Percentiles rank a stretch among this genome's conserved stretches.
phyloP scores from a whole-genome alignment of 2,797 vertebrate species.

The Eurystomus glaucurus region DNA sequence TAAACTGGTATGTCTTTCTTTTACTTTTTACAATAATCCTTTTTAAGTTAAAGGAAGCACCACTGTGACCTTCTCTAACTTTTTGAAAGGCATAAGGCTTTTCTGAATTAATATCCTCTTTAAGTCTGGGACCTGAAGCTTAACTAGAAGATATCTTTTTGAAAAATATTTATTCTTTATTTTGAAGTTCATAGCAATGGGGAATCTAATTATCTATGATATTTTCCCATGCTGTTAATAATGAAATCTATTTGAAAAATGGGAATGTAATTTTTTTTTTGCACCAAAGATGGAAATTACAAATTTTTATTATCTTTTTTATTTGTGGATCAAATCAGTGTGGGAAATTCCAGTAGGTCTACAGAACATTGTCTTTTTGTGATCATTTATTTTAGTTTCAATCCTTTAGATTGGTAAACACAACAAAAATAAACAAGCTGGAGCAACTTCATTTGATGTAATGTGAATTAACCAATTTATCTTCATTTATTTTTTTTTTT shows the following conservation, averaged over 20 bases:
- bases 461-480: not conserved
- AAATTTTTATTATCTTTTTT: not conserved
- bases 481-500: not conserved
- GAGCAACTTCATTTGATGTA: not conserved
- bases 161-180: not conserved
- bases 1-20: rapidly evolving
- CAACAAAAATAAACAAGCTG: not conserved
- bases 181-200: not conserved
- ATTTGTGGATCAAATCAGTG: not conserved
- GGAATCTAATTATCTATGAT: not conserved
- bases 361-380: not conserved
- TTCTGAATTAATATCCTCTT: not conserved
- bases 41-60: not conserved
- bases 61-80: not conserved
- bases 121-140: not conserved
- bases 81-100: not conserved
- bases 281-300: not conserved
- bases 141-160: not conserved
- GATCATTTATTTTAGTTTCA: not conserved
- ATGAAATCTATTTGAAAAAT: not conserved
- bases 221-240: not conserved
- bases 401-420: not conserved
- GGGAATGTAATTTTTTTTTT: rapidly evolving
- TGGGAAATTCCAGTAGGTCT: not conserved
- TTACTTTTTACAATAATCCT: not conserved